Evolutionary conservation across 2,113 vertebrate genomes (phyloP).

Genomic region (Aleadryas rufinucha): DNA sequence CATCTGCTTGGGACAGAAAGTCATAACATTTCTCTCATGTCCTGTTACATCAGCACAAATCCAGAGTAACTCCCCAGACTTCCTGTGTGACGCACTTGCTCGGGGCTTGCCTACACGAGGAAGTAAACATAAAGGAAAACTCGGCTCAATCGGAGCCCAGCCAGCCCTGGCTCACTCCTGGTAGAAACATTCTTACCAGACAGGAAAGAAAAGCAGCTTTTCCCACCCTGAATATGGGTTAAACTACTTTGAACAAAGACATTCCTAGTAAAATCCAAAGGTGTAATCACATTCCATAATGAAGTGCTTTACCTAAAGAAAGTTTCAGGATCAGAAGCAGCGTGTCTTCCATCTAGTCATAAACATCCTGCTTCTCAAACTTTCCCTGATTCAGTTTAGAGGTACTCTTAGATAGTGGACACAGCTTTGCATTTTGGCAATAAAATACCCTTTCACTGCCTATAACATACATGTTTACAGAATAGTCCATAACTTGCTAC

Average conservation of each 20-base stretch:
- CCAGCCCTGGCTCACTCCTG: not conserved
- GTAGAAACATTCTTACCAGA: not conserved
- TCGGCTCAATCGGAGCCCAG: not conserved
- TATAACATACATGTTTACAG: not conserved
- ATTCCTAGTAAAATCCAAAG: not conserved
- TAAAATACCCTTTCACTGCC: not conserved
- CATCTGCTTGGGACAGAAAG: not conserved
- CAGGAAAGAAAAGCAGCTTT: not conserved
- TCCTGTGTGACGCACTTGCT: not conserved
- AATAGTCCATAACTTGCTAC: not conserved
- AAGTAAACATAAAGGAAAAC: not conserved
- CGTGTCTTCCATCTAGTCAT: not conserved
- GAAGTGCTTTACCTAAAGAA: not conserved
- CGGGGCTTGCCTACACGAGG: not conserved
- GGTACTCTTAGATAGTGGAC: not conserved
- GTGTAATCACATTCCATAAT: not conserved
- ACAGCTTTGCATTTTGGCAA: not conserved
- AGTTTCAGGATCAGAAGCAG: not conserved
- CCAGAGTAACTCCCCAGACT: not conserved
- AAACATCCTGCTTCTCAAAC: not conserved
- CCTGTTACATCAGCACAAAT: not conserved
- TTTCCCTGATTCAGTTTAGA: not conserved
- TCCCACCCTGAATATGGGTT: not conserved
- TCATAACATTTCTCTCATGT: not conserved
- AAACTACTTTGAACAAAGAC: not conserved